Percentiles rank a stretch among this genome's conserved stretches.
phyloP scores from a whole-genome alignment of 2,888 invertebrate species.

The Aplocera efformata region DNA sequence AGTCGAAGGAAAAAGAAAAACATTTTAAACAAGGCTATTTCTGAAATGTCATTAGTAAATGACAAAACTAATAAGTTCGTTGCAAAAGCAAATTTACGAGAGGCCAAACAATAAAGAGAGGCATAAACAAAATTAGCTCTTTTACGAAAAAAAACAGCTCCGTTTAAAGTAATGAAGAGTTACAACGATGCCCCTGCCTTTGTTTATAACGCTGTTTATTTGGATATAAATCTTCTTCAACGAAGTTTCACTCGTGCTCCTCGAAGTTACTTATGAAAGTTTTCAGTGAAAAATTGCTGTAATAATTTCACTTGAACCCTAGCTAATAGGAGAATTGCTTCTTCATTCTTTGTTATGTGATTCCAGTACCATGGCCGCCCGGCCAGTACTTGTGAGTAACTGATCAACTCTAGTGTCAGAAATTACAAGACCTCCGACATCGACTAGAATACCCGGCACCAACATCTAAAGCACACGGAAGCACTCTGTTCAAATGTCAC shows the following conservation, averaged over 20 bases:
- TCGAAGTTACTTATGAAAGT: slow-evolving; percentile 56
- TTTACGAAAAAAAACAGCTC: slow-evolving; percentile 25
- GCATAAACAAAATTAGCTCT: slow-evolving; percentile 36
- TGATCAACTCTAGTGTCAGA: too few relatives aligned
- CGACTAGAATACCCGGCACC: too few relatives aligned
- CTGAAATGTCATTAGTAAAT: too few relatives aligned
- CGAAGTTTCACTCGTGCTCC: slow-evolving; percentile 46
- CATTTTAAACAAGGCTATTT: too few relatives aligned
- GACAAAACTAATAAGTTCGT: slow-evolving; percentile 3
- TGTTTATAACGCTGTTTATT: slow-evolving; percentile 46
- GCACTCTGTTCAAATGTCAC: too few relatives aligned
- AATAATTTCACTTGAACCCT: slow-evolving; percentile 53
- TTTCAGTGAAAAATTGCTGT: slow-evolving; percentile 70
- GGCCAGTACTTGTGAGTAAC: too few relatives aligned
- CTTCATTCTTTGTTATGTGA: background rate
- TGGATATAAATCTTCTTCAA: slow-evolving; percentile 47
- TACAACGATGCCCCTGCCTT: slow-evolving; percentile 26
- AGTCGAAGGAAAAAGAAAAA: too few relatives aligned
- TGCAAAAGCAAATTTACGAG: slow-evolving; percentile 26
- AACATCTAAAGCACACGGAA: too few relatives aligned
- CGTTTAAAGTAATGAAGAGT: slow-evolving; percentile 38
- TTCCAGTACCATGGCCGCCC: too few relatives aligned
- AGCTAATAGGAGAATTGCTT: slow-evolving; percentile 2
- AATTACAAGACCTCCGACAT: too few relatives aligned
- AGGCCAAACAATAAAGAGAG: slow-evolving; percentile 35